Conservation (phyloP, 2,797 vertebrate genomes). For the Botia almorhae region DNA sequence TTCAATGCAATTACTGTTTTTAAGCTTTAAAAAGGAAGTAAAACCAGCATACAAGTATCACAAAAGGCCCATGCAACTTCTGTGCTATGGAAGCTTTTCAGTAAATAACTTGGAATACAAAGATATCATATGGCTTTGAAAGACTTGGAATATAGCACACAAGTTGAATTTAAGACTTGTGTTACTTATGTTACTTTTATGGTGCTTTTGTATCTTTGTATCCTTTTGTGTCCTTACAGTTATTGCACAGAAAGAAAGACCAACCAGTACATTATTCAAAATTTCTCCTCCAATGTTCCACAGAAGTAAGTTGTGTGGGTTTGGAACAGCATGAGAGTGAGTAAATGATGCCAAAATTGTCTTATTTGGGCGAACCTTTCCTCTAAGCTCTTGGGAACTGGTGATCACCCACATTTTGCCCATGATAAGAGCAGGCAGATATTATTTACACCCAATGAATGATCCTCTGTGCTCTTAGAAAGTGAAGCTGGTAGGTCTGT, state of each 20-base stretch:
- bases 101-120: neutral
- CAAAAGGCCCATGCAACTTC: neutral
- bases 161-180: neutral
- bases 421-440: slow-evolving; percentile 27
- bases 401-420: slow-evolving; percentile 2
- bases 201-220: neutral
- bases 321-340: neutral
- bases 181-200: neutral
- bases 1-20: neutral
- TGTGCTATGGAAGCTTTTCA: neutral
- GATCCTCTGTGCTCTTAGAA: slow-evolving; percentile 21
- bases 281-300: neutral
- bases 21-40: neutral
- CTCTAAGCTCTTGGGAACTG: neutral
- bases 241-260: neutral
- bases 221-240: too few species aligned
- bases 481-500: slow-evolving; percentile 48
- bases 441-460: slow-evolving; percentile 17
- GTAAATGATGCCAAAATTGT: neutral
- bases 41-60: neutral
- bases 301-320: neutral
- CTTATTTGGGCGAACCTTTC: neutral
- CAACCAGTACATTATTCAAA: neutral
- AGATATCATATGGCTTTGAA: neutral
- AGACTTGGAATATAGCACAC: neutral